Base-by-base conservation (phyloP, 2,797 vertebrate species). In the Ammospiza maritima region DNA sequence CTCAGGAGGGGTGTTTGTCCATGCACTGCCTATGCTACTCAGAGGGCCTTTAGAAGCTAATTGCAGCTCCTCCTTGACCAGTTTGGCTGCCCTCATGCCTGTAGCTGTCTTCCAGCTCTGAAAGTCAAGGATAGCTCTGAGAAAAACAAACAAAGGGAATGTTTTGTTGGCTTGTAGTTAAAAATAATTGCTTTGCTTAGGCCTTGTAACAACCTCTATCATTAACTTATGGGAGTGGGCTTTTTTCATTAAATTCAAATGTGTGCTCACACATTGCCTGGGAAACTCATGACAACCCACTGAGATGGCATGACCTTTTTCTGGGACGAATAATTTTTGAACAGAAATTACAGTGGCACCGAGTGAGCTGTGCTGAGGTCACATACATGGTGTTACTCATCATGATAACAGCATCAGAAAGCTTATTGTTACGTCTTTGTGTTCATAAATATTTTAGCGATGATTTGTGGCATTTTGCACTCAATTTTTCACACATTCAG, bases 101-200 rank as follows among this genome's bases (percentile, higher is more conserved):
- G 67, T 89, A 94, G 93, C 80, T 86, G 58, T 88, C 85, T 93
- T 91, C 67, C 25, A 88, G 45, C 53, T 95, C 79, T 61, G 60
- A 91, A 93, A 94, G 83, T 91, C 88, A 96, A 96, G 88, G 74
- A 91, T 40, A 90, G 75, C 38, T 23, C 5, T 1, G 62, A 92
- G 71, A 88, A 94, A 96, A 93, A 75, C 73, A 94, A 95, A 97
- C 73, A 90, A 58, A 81, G 12, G 1, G 19, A 79, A 84, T 81
- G 22, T 70, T 96, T 87, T 84, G 8, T 86, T 93, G 64, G 60
- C 85, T 91, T 90, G 45, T 51, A 88, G 73, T 81, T 94, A 85
- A 91, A 92, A 96, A 91, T 91, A 91, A 91, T 96, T 90, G 45
- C 85, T 94, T 94, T 81, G 42, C 56, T 90, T 67, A 79, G 71